Conservation (phyloP, 1,140 invertebrate species). For the Sipha flava region DNA sequence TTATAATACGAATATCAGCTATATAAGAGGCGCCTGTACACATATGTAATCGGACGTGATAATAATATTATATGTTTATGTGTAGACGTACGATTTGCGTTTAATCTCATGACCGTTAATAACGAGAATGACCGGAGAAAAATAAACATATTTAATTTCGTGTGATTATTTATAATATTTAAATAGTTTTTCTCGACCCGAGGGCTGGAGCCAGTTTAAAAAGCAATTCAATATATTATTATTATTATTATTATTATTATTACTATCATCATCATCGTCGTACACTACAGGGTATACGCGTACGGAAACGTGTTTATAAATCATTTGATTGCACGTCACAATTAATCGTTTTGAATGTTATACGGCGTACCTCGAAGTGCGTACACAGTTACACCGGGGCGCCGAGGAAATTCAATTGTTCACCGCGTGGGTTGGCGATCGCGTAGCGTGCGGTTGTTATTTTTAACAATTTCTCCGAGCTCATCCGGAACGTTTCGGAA, state of each 20-base stretch:
- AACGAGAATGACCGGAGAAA: background rate
- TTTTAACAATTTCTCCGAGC: no score
- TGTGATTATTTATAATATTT: background rate
- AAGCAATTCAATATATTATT: background rate
- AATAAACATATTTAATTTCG: background rate
- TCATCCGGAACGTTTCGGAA: no score
- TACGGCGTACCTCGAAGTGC: no score
- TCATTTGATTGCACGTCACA: background rate
- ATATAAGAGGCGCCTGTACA: no score
- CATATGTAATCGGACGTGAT: background rate
- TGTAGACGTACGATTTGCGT: background rate
- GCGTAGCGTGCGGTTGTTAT: no score
- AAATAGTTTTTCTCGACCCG: background rate
- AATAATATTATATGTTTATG: no score
- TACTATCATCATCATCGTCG: no score
- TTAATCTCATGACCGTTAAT: background rate
- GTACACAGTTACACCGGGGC: no score
- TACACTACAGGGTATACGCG: background rate
- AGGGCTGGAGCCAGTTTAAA: slow-evolving; percentile 2
- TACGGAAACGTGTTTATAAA: background rate
- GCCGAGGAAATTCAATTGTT: background rate
- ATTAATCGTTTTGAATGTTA: background rate
- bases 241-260: no score
- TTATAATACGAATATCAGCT: no score
- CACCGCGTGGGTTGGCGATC: no score